phyloP scores from a whole-genome alignment of 2,797 vertebrate species.

The Gymnodraco acuticeps region DNA sequence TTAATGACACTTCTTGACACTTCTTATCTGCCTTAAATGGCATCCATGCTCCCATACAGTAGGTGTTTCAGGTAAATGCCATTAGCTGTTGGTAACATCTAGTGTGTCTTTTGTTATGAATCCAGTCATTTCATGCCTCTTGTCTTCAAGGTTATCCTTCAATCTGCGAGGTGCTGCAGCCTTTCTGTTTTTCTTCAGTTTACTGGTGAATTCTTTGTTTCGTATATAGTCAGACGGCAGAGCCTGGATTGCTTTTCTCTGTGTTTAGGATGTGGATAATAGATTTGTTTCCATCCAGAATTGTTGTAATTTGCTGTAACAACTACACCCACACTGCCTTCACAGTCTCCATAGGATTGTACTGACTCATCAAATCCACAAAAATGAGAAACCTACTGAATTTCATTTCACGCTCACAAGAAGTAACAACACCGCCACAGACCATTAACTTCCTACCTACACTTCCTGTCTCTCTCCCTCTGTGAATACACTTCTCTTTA shows the following conservation, averaged over 20 bases:
- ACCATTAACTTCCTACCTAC: conserved; percentile 37
- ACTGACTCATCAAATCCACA: conserved; percentile 50
- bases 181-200: neutral
- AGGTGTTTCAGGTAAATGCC: neutral
- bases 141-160: conserved; percentile 18
- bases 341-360: conserved; percentile 30
- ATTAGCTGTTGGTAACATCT: neutral
- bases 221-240: conserved; percentile 8
- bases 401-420: conserved; percentile 39
- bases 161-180: neutral
- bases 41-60: neutral
- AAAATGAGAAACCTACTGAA: conserved; percentile 54
- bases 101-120: neutral
- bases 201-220: neutral
- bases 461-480: neutral
- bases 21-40: neutral
- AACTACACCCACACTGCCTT: conserved; percentile 22
- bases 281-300: neutral
- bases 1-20: neutral
- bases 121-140: conserved; percentile 5
- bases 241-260: conserved; percentile 24
- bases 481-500: conserved; percentile 34
- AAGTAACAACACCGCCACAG: conserved; percentile 36
- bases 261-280: conserved; percentile 12
- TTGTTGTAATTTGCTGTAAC: conserved; percentile 19